phyloP scores from a whole-genome alignment of 2,113 vertebrate species.

The Cinclus mexicanus region DNA sequence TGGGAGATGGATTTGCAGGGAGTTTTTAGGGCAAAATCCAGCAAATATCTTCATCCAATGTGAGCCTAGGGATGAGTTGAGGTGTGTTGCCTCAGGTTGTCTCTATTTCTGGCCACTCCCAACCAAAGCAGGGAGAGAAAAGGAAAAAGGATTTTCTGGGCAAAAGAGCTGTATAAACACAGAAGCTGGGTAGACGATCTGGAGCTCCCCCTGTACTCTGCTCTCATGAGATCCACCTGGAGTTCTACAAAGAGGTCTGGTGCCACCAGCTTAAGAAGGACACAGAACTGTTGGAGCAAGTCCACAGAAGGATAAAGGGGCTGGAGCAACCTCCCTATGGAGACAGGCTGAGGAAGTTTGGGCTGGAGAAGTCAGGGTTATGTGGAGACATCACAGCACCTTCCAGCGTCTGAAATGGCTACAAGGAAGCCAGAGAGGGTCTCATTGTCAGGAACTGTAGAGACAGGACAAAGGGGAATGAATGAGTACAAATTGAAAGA shows the following conservation, averaged over 20 bases:
- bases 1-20: too few species aligned
- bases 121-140: neutral
- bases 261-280: neutral
- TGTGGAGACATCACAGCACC: neutral
- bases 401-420: neutral
- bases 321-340: neutral
- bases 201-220: neutral
- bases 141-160: neutral
- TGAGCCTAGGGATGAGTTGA: neutral
- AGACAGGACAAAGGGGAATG: neutral
- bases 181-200: neutral
- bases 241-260: neutral
- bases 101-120: neutral
- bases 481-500: neutral
- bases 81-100: neutral
- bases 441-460: neutral
- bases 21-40: too few species aligned
- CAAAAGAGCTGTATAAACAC: neutral
- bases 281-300: neutral
- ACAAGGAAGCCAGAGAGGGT: neutral
- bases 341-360: neutral
- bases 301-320: neutral
- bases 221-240: rapidly evolving
- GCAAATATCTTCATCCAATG: neutral
- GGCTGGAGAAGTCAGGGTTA: neutral